Conservation (phyloP, 2,113 vertebrate species). For the Ctenomys sociabilis region DNA sequence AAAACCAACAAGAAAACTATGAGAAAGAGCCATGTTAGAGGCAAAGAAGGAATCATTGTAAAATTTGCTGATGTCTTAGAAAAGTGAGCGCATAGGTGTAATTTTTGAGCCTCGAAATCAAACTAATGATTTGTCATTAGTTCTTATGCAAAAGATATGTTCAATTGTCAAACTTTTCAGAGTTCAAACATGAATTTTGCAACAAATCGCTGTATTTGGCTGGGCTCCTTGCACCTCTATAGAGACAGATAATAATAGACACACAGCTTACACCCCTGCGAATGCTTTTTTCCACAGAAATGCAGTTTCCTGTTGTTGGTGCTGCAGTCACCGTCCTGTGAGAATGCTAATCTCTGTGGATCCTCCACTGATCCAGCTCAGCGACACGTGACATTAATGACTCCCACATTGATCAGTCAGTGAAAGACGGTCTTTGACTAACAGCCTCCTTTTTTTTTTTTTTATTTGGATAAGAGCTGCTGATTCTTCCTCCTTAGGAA, state of each 20-base stretch:
- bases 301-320: not conserved
- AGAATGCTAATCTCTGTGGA: not conserved
- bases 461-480: not conserved
- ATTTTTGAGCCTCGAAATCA: not conserved
- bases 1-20: not conserved
- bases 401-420: not conserved
- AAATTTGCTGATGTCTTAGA: not conserved
- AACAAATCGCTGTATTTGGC: not conserved
- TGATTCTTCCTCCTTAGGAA: not conserved
- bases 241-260: accelerated
- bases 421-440: not conserved
- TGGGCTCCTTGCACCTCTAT: accelerated
- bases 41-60: not conserved
- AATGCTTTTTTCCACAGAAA: too few species aligned
- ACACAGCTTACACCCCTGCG: accelerated
- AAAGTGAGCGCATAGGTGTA: not conserved
- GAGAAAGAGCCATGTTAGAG: not conserved
- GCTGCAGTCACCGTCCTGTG: accelerated
- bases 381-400: not conserved
- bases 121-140: not conserved
- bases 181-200: not conserved
- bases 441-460: not conserved
- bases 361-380: not conserved
- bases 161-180: not conserved
- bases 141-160: not conserved